Evolutionary conservation across 2,797 vertebrate genomes (phyloP), one percentile per base, ranked within the genome.

Genomic region (Chaenodraco wilsoni): DNA sequence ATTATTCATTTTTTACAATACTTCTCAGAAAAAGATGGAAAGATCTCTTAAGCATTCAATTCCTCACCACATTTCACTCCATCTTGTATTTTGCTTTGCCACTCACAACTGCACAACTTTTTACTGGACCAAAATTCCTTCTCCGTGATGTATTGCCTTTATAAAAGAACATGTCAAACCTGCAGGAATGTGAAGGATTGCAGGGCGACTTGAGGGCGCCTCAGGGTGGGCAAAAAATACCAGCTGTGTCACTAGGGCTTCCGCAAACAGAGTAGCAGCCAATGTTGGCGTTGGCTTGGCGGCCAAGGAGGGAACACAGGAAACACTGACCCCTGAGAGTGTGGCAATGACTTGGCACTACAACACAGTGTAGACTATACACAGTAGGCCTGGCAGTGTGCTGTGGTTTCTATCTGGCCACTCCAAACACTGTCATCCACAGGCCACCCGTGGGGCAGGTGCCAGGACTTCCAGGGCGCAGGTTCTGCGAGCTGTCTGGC

Each of bases 141-240:
- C 77, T 70, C 69, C 81, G 88, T 94, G 93, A 95, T 94, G 83
- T 90, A 95, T 94, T 92, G 91, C 94, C 90, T 94, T 92, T 93
- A 94, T 95, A 93, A 89, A 93, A 85, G 85, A 92, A 93, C 61
- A 81, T 94, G 94, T 94, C 94, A 94, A 91, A 92, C 78, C 71
- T 58, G 82, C 84, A 82, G 80, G 82, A 88, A 87, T 72, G 90
- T 95, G 94, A 95, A 90, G 87, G 88, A 95, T 95, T 93, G 94
- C 88, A 76, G 84, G 74, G 74, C 56, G 60, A 88, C 88, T 78
- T 71, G 84, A 69, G 74, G 91, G 81, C 23, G 82, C 93, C 92
- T 82, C 66, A 33, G 91, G 92, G 91, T 83, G 79, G 88, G 79
- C 76, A 87, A 84, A 90, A 93, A 93, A 93, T 90, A 91, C 87